A percentile compares a stretch with the other conserved stretches of the same genome.
phyloP scores from a whole-genome alignment of 2,113 vertebrate species.

The Tychaedon coryphoeus region DNA sequence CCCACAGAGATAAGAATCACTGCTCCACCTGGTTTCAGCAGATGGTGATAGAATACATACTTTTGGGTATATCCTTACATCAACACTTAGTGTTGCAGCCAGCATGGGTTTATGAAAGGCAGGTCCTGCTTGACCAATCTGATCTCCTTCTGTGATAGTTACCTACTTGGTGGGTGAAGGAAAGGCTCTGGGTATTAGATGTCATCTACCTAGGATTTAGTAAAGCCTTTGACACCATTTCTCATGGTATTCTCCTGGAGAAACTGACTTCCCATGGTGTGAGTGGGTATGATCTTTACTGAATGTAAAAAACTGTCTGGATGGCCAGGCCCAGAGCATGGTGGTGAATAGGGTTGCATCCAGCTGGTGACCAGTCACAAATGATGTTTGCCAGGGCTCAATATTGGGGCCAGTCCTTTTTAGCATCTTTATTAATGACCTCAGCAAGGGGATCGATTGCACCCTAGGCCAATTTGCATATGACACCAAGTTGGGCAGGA shows the following conservation, averaged over 20 bases:
- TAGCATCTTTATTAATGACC: background rate
- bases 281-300: background rate
- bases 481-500: background rate
- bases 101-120: background rate
- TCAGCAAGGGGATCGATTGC: rapidly evolving
- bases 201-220: background rate
- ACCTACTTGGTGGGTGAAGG: background rate
- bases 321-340: background rate
- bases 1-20: no score
- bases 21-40: no score
- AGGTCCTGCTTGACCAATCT: background rate
- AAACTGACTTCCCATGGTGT: background rate
- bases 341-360: background rate
- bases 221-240: background rate
- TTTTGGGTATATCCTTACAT: no score
- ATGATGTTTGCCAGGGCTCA: background rate
- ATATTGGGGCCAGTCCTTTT: background rate
- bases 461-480: background rate
- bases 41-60: no score
- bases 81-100: background rate
- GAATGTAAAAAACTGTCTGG: background rate
- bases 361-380: background rate
- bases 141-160: background rate
- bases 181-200: background rate
- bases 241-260: background rate